Evolutionary conservation across 2,888 invertebrate genomes (phyloP).

Genomic region (Nowickia ferox): DNA sequence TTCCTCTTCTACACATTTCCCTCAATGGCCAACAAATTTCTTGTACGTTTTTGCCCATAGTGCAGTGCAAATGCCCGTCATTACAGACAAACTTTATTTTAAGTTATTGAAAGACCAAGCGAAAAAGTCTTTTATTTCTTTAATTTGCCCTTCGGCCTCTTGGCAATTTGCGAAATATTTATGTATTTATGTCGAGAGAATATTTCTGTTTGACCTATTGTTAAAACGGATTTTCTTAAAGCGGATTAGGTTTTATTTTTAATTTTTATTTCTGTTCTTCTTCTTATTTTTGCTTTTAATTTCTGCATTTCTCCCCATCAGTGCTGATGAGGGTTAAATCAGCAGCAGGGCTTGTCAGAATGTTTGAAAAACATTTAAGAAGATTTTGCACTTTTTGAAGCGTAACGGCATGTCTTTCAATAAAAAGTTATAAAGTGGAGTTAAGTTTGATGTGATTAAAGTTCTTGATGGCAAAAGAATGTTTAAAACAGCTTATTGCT

Average conservation of each 20-base stretch:
- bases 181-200: conserved; percentile 36
- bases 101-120: conserved; percentile 34
- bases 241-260: conserved; percentile 44
- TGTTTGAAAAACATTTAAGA: neutral
- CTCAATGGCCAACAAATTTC: no score
- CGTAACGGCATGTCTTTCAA: neutral
- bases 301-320: conserved; percentile 1
- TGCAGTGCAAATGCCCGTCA: conserved; percentile 14
- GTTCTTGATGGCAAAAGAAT: no score
- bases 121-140: conserved; percentile 21
- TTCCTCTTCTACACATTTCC: no score
- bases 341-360: neutral
- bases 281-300: neutral
- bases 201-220: conserved; percentile 20
- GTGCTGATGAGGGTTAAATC: neutral
- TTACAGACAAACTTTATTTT: conserved; percentile 54
- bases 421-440: neutral
- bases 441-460: no score
- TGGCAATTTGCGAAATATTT: conserved; percentile 39
- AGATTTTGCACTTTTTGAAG: neutral
- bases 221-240: conserved; percentile 48
- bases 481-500: no score
- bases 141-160: conserved; percentile 9
- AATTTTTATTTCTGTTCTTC: neutral
- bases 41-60: conserved; percentile 11